A percentile compares a stretch with the other conserved stretches of the same genome.
These are phyloP conservation scores for Clarias platycephalus DNA, from an alignment of 2,797 vertebrate genomes.

Conservation along the genomic window DNA sequence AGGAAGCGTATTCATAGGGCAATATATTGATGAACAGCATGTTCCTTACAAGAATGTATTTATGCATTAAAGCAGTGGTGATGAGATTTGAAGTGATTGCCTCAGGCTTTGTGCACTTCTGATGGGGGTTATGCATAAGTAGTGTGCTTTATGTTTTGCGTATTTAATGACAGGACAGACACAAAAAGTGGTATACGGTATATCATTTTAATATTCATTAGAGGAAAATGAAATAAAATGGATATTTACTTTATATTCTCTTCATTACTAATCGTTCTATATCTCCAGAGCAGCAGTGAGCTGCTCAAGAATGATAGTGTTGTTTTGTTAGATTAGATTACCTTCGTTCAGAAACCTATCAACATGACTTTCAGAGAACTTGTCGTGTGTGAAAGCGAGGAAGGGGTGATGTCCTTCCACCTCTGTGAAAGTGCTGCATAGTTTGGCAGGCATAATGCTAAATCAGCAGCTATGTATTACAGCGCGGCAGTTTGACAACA, in stretches of 20 bases:
- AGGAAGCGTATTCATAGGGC: not conserved
- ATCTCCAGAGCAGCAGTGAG: not conserved
- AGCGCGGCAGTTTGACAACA: not conserved
- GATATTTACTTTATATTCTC: not conserved
- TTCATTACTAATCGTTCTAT: not conserved
- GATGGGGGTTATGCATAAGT: not conserved
- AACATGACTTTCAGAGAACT: not conserved
- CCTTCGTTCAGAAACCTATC: not conserved
- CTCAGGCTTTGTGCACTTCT: not conserved
- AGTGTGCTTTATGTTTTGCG: not conserved
- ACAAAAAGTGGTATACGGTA: not conserved
- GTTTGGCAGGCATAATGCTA: conserved; percentile 39
- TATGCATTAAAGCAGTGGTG: not conserved
- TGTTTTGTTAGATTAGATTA: not conserved
- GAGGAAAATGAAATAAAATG: not conserved
- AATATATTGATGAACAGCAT: not conserved
- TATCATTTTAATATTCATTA: not conserved
- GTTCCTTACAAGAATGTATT: not conserved
- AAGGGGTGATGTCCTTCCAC: not conserved
- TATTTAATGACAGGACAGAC: not conserved
- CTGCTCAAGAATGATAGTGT: not conserved
- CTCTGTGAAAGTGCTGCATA: conserved; percentile 22
- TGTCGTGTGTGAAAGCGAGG: conserved; percentile 2
- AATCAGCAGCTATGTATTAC: conserved; percentile 39
- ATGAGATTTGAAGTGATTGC: not conserved